These are phyloP conservation scores for Pseudococcus viburni DNA, from an alignment of 2,888 invertebrate genomes.

Conservation along the genomic window DNA sequence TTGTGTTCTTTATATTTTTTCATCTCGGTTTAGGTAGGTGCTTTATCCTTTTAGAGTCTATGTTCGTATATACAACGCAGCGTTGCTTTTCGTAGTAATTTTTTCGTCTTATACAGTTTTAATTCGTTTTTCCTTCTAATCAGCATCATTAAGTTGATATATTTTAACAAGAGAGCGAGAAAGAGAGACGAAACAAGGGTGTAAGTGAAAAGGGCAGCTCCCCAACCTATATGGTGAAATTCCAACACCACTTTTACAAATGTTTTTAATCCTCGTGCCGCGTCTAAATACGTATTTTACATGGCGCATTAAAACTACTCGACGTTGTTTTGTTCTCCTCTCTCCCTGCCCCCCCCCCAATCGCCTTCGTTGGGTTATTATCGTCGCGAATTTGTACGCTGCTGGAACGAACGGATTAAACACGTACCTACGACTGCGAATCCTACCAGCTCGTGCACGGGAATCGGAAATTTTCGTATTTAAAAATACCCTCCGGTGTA, in stretches of 20 bases:
- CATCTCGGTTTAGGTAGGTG: neutral
- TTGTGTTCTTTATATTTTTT: neutral
- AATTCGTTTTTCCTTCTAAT: conserved; percentile 19
- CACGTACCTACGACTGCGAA: neutral
- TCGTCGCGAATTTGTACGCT: conserved; percentile 7
- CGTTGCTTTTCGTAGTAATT: conserved; percentile 1
- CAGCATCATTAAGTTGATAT: conserved; percentile 27
- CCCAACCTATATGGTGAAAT: conserved; percentile 2
- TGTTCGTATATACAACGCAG: neutral
- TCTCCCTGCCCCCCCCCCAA: neutral
- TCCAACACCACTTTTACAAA: conserved; percentile 33
- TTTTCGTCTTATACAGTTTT: neutral
- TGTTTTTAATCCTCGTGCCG: conserved; percentile 28
- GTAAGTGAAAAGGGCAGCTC: conserved; percentile 10
- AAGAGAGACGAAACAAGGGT: neutral
- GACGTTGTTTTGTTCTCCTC: neutral
- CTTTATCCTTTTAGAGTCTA: conserved; percentile 17
- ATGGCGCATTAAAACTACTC: conserved; percentile 9
- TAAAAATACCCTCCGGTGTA: neutral
- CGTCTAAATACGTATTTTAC: conserved; percentile 27
- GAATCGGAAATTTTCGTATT: conserved; percentile 20
- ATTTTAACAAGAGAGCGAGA: conserved; percentile 12
- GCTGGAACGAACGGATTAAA: conserved; percentile 12
- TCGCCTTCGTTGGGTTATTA: neutral
- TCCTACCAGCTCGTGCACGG: neutral